Evolutionary conservation across 2,113 vertebrate species (phyloP).

Genomic region (Ctenodactylus gundi): DNA sequence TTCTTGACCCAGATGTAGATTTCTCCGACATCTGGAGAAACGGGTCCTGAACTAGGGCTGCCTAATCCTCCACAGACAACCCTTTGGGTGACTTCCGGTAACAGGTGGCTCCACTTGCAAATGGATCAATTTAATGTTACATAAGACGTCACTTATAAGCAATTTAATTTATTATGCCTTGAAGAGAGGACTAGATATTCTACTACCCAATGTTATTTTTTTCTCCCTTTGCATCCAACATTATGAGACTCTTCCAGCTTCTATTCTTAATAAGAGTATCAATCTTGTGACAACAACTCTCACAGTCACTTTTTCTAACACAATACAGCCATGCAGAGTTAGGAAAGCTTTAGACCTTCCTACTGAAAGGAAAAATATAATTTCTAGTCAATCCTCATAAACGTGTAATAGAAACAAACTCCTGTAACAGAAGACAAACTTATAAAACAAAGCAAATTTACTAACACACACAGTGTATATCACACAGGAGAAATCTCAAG

Average conservation of each 20-base stretch:
- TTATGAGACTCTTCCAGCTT: not conserved
- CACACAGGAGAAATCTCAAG: not conserved
- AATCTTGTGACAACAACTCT: not conserved
- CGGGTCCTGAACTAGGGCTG: not conserved
- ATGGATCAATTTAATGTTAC: not conserved
- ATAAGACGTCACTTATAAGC: not conserved
- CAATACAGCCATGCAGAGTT: not conserved
- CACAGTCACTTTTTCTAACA: conserved; percentile 23
- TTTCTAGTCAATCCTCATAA: not conserved
- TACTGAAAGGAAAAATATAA: not conserved
- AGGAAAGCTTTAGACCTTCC: not conserved
- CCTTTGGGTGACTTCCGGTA: not conserved
- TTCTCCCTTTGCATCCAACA: not conserved
- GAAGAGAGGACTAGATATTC: not conserved
- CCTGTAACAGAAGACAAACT: not conserved
- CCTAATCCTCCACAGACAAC: not conserved
- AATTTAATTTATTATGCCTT: conserved; percentile 15
- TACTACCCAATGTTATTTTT: not conserved
- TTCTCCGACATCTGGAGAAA: not conserved
- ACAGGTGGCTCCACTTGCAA: not conserved
- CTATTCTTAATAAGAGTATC: conserved; percentile 12
- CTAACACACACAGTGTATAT: not conserved
- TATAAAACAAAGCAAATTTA: not conserved
- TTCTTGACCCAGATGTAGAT: not conserved
- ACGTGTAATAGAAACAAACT: not conserved